A percentile compares a stretch with the other conserved stretches of the same genome.
Conservation (phyloP, 2,888 invertebrate species). For the Ochropacha duplaris region DNA sequence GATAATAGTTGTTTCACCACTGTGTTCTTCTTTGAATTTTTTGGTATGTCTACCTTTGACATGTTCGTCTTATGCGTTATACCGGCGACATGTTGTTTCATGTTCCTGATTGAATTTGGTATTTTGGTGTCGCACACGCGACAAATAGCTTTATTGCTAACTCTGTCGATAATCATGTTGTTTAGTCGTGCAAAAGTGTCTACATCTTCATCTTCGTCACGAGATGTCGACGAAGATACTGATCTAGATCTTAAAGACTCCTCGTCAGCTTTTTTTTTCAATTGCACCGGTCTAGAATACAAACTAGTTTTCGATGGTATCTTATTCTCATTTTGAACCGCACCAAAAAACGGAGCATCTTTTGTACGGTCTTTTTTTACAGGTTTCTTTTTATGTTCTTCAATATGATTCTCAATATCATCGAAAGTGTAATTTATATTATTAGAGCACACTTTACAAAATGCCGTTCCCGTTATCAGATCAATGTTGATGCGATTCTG, state of each 20-base stretch:
- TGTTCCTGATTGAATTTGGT: conserved; percentile 19
- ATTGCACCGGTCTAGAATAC: conserved; percentile 8
- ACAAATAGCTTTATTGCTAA: conserved; percentile 24
- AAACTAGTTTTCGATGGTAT: not conserved
- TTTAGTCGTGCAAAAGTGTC: conserved; percentile 24
- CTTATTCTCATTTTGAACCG: conserved; percentile 4
- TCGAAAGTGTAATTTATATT: conserved; percentile 25
- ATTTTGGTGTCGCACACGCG: conserved; percentile 24
- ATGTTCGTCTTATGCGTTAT: conserved; percentile 22
- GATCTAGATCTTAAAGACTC: not conserved
- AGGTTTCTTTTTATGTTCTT: conserved; percentile 28
- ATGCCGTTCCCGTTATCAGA: conserved; percentile 29
- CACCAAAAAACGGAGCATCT: not conserved
- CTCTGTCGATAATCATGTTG: conserved; percentile 14
- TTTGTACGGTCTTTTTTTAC: not conserved
- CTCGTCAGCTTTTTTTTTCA: conserved; percentile 9
- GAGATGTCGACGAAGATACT: conserved; percentile 3
- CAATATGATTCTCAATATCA: conserved; percentile 33
- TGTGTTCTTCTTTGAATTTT: not conserved
- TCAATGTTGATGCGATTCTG: conserved; percentile 40
- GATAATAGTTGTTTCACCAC: conserved; percentile 4
- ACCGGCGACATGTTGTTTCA: conserved; percentile 28
- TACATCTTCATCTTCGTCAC: conserved; percentile 15
- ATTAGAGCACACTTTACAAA: conserved; percentile 37
- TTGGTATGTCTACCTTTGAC: not conserved